Evolutionary conservation across 1,140 invertebrate genomes (phyloP), one percentile per base, ranked within the genome.

Genomic region (Bicyclus anynana): DNA sequence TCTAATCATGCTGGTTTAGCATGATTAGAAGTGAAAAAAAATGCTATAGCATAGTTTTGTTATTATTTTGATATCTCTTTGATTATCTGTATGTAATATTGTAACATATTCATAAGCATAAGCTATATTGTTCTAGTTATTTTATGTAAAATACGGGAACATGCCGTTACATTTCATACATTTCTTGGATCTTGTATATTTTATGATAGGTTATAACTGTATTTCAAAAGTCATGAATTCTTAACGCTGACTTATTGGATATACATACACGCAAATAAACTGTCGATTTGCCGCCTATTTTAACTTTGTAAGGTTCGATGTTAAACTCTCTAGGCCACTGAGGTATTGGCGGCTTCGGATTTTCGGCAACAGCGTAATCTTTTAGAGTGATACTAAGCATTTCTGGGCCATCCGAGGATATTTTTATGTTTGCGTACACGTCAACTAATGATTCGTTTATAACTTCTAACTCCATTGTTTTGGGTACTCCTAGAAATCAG

Each of bases 401-500:
- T 64, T 88, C 85, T 14, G 82, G 80, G 1, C 85, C 85, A 46
- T 88, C 85, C 0, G 83, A 84, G 3, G 82, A 80, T 64, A 88
- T 85, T 37, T 77, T 81, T 7, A 86, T 60, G 38, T 70, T 74
- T 10, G 68, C 77, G 14, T 65, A 67, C 0, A 88, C 72, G 4
- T 78, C 44, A 5, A 87, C 80, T 47, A 72, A 62, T 0, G 85
- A 86, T 46, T 88, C 82, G 50, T 88, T 88, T 37, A 86, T 79
- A 13, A 87, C 80, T 0, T 85, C 79, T 18, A 88, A 44, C 47
- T 78, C 60, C 62, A 88, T 62, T 2, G 74, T 83, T 70, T 81
- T 84, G 6, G 85, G 76, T 9, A 88, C 69, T 42, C 84, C 84
- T 87, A 33, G n/a, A n/a, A n/a, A n/a, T n/a, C n/a, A 47, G 9